Evolutionary conservation across 2,888 invertebrate genomes (phyloP).

Genomic region (Torymus tubicola): DNA sequence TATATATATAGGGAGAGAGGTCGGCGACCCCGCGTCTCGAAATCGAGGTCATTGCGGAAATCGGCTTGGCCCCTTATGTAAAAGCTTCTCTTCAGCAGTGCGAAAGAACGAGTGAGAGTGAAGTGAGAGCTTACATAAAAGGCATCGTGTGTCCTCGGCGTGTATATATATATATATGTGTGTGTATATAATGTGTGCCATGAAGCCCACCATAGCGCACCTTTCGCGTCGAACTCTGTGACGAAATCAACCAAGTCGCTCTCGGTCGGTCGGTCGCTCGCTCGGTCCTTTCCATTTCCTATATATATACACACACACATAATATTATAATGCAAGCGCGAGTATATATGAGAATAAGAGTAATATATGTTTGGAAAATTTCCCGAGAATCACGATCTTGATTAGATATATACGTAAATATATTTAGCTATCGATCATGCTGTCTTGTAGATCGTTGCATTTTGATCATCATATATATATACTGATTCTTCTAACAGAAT

Average conservation of each 20-base stretch:
- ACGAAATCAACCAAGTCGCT: conserved; percentile 35
- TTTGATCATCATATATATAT: too few species aligned
- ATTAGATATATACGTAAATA: too few species aligned
- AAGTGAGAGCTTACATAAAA: conserved; percentile 60
- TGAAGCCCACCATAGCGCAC: not conserved
- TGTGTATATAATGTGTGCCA: too few species aligned
- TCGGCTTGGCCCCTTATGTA: conserved; percentile 59
- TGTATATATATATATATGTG: not conserved
- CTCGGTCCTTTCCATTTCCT: conserved; percentile 52
- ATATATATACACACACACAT: not conserved
- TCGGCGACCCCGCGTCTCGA: conserved; percentile 36
- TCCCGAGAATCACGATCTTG: too few species aligned
- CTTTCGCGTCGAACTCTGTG: conserved; percentile 32
- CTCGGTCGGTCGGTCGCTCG: not conserved
- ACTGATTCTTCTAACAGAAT: too few species aligned
- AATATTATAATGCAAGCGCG: not conserved
- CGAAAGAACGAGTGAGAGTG: too few species aligned
- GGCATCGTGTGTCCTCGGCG: conserved; percentile 2
- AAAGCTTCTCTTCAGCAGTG: conserved; percentile 53
- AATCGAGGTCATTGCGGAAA: conserved; percentile 55
- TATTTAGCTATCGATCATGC: too few species aligned
- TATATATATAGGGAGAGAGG: not conserved
- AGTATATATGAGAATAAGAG: not conserved
- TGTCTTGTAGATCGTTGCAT: too few species aligned
- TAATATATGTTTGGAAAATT: too few species aligned